These are phyloP conservation scores for Echinarachnius parma DNA, from an alignment of 53 echinoderm and acorn worm species.

Conservation along the genomic window DNA sequence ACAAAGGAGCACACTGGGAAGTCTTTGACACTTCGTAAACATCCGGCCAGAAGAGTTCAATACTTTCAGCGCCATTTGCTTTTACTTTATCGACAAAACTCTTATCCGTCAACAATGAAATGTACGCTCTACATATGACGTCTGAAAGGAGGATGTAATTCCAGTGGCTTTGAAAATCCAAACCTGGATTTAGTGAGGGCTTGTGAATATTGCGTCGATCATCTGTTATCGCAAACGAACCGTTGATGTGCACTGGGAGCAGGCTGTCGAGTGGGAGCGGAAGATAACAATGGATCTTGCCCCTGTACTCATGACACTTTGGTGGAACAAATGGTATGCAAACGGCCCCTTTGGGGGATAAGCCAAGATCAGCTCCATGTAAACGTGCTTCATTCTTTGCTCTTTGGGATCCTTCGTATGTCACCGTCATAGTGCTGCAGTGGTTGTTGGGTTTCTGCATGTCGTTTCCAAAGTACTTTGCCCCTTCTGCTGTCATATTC, in stretches of 20 bases:
- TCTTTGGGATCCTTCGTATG: background rate
- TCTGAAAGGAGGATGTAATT: slow-evolving; percentile 32
- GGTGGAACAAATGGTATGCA: slow-evolving; percentile 5
- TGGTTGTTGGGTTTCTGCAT: background rate
- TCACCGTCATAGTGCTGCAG: background rate
- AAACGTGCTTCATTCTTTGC: slow-evolving; percentile 9
- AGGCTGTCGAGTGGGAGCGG: slow-evolving; percentile 46
- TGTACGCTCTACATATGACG: slow-evolving; percentile 45
- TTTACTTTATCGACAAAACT: background rate
- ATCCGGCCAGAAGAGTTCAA: slow-evolving; percentile 45
- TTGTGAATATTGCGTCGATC: slow-evolving; percentile 41
- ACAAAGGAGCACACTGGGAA: slow-evolving; percentile 31
- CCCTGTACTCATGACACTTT: background rate
- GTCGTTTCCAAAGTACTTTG: background rate
- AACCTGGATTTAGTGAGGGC: background rate
- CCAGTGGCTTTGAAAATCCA: slow-evolving; percentile 25
- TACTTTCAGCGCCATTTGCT: background rate
- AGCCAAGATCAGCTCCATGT: slow-evolving; percentile 7
- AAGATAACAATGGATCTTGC: slow-evolving; percentile 50
- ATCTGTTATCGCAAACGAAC: slow-evolving; percentile 36
- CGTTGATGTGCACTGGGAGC: slow-evolving; percentile 54
- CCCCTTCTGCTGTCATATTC: slow-evolving; percentile 12
- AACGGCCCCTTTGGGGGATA: slow-evolving; percentile 25
- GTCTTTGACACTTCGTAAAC: slow-evolving; percentile 14
- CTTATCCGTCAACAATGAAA: slow-evolving; percentile 22